Evolutionary conservation across 2,113 vertebrate species (phyloP).

Genomic region (Clarias batrachus): DNA sequence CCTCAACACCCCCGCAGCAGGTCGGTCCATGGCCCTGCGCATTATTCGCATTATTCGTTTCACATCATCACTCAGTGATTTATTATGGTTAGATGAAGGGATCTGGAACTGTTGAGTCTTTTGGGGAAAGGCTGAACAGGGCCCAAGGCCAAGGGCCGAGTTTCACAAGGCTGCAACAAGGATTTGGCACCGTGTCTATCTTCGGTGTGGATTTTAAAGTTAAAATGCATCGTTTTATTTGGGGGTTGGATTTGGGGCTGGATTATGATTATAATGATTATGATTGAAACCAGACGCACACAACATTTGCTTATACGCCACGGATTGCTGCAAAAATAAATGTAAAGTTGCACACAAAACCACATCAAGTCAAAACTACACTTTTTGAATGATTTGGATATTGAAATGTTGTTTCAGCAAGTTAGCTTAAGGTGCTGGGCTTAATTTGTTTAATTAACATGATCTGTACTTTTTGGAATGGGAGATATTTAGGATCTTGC

Average conservation of each 20-base stretch:
- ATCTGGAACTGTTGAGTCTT: conserved; percentile 48
- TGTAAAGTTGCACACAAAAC: neutral
- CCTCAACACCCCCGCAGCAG: conserved; percentile 27
- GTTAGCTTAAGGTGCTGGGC: neutral
- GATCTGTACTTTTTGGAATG: neutral
- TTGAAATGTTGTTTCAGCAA: neutral
- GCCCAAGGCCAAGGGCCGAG: conserved; percentile 34
- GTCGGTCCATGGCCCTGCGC: conserved; percentile 19
- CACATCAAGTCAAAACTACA: neutral
- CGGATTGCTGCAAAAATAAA: neutral
- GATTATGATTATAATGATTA: conserved; percentile 1
- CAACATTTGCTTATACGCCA: conserved; percentile 2
- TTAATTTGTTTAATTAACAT: neutral
- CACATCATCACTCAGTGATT: conserved; percentile 48
- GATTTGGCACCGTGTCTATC: conserved; percentile 31
- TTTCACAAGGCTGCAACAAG: conserved; percentile 35
- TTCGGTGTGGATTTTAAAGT: conserved; percentile 16
- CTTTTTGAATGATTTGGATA: neutral
- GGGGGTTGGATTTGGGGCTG: conserved; percentile 1
- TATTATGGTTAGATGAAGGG: conserved; percentile 59
- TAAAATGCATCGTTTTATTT: conserved; percentile 9
- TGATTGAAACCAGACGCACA: conserved; percentile 30
- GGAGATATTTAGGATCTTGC: neutral
- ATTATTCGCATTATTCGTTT: conserved; percentile 46
- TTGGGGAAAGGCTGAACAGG: conserved; percentile 53